These are phyloP conservation scores for Uria lomvia DNA, from an alignment of 2,113 vertebrate species.

Conservation along the genomic window DNA sequence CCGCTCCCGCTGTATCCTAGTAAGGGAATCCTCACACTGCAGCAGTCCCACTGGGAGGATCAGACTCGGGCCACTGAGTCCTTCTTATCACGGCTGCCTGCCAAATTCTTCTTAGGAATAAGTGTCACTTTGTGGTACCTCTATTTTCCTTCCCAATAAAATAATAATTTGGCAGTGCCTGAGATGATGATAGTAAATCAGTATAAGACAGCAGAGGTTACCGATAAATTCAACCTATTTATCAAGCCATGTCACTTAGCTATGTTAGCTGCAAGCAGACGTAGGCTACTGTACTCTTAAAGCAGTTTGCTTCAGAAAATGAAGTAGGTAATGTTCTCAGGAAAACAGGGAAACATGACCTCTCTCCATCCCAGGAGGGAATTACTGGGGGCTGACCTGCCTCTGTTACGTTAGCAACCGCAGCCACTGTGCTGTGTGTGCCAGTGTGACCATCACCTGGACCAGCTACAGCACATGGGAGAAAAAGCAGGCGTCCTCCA, in stretches of 20 bases:
- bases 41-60: slow-evolving; percentile 67
- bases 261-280: not conserved
- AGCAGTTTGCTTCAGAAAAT: slow-evolving; percentile 6
- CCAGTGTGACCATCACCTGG: not conserved
- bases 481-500: not conserved
- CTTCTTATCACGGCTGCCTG: slow-evolving; percentile 60
- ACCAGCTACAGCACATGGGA: not conserved
- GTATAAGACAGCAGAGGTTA: slow-evolving; percentile 61
- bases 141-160: slow-evolving; percentile 72
- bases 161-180: slow-evolving; percentile 70
- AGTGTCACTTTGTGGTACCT: slow-evolving; percentile 67
- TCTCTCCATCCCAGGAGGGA: not conserved
- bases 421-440: not conserved
- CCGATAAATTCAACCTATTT: slow-evolving; percentile 58
- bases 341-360: not conserved
- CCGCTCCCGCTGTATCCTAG: not conserved
- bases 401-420: not conserved
- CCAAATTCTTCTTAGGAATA: slow-evolving; percentile 64
- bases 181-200: slow-evolving; percentile 72
- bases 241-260: slow-evolving; percentile 45
- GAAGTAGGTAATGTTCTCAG: not conserved
- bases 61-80: slow-evolving; percentile 46
- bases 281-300: slow-evolving; percentile 45
- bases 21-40: slow-evolving; percentile 64
- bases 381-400: not conserved